Evolutionary conservation across 2,888 invertebrate genomes (phyloP), one percentile per base, ranked within the genome.

Genomic region (Xanthorhoe spadicearia): DNA sequence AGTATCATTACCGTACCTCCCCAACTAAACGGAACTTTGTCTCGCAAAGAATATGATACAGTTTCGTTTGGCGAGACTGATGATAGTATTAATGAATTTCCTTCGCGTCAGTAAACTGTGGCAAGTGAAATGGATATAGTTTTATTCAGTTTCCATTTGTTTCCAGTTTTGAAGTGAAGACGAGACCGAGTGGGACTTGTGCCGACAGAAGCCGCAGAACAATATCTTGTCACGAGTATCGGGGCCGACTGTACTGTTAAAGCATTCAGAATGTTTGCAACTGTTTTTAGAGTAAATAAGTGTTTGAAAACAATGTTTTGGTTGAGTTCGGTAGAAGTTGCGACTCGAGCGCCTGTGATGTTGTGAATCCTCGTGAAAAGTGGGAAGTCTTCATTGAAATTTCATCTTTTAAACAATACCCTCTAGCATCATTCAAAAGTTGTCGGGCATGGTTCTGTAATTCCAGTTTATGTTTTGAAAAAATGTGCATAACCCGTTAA

Each of bases 101-200:
- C 69, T 58, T 55, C 55, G 60, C 48, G 35, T 58, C 35, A 15
- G 23, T 58, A 32, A 18, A 49, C 59, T 48, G 61, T 38, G 66
- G 66, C 68, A 77, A 77, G 69, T 78, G 79, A 76, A 79, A 79
- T 78, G 76, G 71, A 70, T 75, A 71, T 73, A 74, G 73, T 76
- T 74, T 67, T 63, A 72, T 74, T 78, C 61, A 69, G 75, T 59
- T 71, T 69, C 64, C 63, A 56, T 74, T 71, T 71, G 69, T 70
- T 63, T 60, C 38, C 15, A 60, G 60, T 63, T 63, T 55, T 49
- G 60, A 67, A n/a, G 43, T 15, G 53, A 63, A 61, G 64, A 61
- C n/a, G n/a, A n/a, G n/a, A n/a, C n/a, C n/a, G n/a, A n/a, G n/a
- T 43, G 53, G 32, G 67, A 66, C 67, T 67, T 69, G 64, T 66